Evolutionary conservation across 37 sponge, comb jelly and placozoan species (phyloP).

Genomic region (Bolinopsis microptera): DNA sequence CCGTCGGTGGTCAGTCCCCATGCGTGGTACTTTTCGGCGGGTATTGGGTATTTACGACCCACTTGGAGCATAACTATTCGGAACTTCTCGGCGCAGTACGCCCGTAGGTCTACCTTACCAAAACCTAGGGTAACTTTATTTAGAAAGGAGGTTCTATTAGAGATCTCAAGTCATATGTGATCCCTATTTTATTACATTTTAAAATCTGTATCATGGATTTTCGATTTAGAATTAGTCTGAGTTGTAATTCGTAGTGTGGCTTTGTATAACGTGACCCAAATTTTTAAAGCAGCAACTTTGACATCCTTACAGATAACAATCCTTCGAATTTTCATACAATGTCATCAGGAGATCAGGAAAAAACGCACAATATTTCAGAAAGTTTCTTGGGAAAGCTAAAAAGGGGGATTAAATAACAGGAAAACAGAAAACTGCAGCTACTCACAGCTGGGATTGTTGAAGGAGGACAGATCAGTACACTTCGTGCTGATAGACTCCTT

Average conservation of each 20-base stretch:
- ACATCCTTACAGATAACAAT: no score
- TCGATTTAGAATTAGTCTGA: no score
- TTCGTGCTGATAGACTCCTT: not conserved
- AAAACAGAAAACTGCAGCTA: not conserved
- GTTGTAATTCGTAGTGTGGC: no score
- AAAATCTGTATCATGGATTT: no score
- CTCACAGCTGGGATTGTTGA: not conserved
- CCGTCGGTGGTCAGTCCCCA: constrained; percentile 13
- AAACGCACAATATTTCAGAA: no score
- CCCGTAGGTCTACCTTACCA: not conserved
- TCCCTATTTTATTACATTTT: no score
- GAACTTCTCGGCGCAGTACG: not conserved
- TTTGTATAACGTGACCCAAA: no score
- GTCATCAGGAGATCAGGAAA: not conserved
- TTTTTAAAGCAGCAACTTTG: no score
- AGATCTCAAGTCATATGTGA: no score
- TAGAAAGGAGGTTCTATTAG: no score
- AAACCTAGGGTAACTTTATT: constrained; percentile 8
- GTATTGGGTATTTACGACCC: not conserved
- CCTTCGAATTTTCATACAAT: no score
- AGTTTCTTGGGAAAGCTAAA: not conserved
- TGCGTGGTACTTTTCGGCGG: not conserved
- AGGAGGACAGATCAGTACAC: not conserved
- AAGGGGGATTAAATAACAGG: not conserved
- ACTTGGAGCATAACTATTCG: not conserved